A percentile compares a stretch with the other conserved stretches of the same genome.
Conservation (phyloP, 2,888 invertebrate genomes). For the Agriopis leucophaearia region DNA sequence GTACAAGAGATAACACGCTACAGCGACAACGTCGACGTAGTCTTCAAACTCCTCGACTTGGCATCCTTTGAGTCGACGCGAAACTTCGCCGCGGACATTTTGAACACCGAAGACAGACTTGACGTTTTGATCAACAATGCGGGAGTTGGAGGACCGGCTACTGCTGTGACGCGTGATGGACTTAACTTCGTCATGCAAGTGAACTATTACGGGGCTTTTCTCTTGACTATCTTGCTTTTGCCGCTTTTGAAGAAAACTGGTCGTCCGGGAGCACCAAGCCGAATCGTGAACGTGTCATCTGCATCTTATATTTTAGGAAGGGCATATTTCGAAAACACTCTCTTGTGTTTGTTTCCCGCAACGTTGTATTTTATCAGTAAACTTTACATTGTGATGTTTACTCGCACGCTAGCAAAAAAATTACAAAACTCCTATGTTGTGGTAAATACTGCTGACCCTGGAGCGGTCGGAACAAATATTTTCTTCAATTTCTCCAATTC, state of each 20-base stretch:
- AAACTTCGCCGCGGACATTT: conserved; percentile 91
- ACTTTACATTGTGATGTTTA: conserved; percentile 90
- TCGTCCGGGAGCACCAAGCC: conserved; percentile 84
- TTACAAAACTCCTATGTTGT: conserved; percentile 88
- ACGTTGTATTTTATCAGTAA: conserved; percentile 83
- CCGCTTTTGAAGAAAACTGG: conserved; percentile 89
- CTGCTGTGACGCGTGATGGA: conserved; percentile 88
- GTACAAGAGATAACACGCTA: conserved; percentile 86
- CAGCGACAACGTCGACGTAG: conserved; percentile 88
- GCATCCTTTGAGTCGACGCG: conserved; percentile 90
- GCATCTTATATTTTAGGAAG: conserved; percentile 87
- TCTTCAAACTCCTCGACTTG: conserved; percentile 90
- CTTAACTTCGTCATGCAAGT: conserved; percentile 95
- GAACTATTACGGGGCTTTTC: conserved; percentile 96
- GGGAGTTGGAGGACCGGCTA: conserved; percentile 87
- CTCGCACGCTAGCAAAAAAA: conserved; percentile 89
- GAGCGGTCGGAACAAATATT: conserved; percentile 91
- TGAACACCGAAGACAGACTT: conserved; percentile 88
- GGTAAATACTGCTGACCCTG: conserved; percentile 94
- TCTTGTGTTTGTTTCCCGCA: not conserved
- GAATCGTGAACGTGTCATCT: conserved; percentile 92
- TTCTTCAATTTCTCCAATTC: conserved; percentile 71
- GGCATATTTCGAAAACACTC: conserved; percentile 87
- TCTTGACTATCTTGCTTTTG: conserved; percentile 94
- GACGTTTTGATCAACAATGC: conserved; percentile 96